Evolutionary conservation across 2,797 vertebrate genomes (phyloP).

Genomic region (Antrozous pallidus): DNA sequence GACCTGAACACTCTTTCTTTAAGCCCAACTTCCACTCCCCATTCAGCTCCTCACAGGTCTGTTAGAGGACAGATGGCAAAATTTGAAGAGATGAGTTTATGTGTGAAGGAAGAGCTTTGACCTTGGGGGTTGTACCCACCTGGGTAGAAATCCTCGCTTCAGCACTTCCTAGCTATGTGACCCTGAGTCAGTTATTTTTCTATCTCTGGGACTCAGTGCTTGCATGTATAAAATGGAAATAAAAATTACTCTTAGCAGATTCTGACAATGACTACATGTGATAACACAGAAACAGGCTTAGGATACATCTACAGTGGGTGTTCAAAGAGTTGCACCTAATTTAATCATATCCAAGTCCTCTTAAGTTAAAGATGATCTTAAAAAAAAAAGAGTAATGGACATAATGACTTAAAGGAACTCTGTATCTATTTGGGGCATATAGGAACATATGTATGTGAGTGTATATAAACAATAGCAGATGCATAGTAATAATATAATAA

Average conservation of each 20-base stretch:
- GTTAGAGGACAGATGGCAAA: background rate
- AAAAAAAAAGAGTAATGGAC: background rate
- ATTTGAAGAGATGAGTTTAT: background rate
- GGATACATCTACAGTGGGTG: no score
- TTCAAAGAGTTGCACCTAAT: background rate
- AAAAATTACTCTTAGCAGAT: background rate
- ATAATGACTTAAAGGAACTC: background rate
- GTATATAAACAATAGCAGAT: background rate
- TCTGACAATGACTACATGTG: background rate
- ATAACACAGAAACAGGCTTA: background rate
- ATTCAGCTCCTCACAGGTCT: background rate
- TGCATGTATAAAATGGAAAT: background rate
- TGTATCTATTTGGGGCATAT: background rate
- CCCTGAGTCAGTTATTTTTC: background rate
- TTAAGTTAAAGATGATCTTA: background rate
- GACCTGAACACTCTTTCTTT: background rate
- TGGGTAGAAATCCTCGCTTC: background rate
- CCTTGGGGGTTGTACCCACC: background rate
- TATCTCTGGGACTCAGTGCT: background rate
- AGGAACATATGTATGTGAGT: background rate
- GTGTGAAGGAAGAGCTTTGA: background rate
- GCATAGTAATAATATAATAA: background rate
- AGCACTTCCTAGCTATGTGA: background rate
- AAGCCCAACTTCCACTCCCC: background rate
- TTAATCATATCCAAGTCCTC: background rate